A percentile compares a stretch with the other conserved stretches of the same genome.
phyloP scores from a whole-genome alignment of 2,888 invertebrate species.

The Cheilosia impressa region DNA sequence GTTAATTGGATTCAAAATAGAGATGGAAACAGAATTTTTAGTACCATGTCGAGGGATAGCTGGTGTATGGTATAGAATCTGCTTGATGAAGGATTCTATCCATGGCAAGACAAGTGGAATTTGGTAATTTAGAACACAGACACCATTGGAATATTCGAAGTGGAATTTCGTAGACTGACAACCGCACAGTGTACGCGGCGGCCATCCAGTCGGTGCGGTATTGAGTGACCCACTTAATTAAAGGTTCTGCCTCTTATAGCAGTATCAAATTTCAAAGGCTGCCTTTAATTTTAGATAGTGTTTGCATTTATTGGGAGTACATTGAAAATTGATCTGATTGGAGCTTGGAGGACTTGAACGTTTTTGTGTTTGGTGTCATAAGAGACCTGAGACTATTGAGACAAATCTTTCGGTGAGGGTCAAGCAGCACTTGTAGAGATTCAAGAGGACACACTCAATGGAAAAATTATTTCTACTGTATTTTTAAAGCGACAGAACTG shows the following conservation, averaged over 20 bases:
- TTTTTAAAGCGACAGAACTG: too few relatives aligned
- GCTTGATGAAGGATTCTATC: conserved; percentile 26
- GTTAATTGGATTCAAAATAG: conserved; percentile 63
- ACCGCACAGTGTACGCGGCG: neutral
- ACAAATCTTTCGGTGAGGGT: too few relatives aligned
- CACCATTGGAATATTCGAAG: conserved; percentile 14
- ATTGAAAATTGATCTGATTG: too few relatives aligned
- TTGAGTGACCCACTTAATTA: conserved; percentile 5
- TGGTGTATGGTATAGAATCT: neutral
- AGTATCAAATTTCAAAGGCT: neutral
- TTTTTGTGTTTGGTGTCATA: too few relatives aligned
- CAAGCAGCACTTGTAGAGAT: too few relatives aligned
- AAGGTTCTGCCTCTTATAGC: neutral
- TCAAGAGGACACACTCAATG: too few relatives aligned
- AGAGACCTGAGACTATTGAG: too few relatives aligned
- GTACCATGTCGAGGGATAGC: neutral
- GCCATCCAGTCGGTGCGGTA: neutral
- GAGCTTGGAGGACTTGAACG: too few relatives aligned
- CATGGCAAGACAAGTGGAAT: conserved; percentile 2
- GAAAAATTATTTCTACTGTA: too few relatives aligned
- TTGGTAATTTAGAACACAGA: conserved; percentile 26
- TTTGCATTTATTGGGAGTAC: neutral
- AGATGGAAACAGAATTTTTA: conserved; percentile 57
- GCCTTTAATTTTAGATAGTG: neutral
- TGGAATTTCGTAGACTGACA: neutral